A percentile compares a stretch with the other conserved stretches of the same genome.
Conservation (phyloP, 2,113 vertebrate genomes). For the Merops nubicus region DNA sequence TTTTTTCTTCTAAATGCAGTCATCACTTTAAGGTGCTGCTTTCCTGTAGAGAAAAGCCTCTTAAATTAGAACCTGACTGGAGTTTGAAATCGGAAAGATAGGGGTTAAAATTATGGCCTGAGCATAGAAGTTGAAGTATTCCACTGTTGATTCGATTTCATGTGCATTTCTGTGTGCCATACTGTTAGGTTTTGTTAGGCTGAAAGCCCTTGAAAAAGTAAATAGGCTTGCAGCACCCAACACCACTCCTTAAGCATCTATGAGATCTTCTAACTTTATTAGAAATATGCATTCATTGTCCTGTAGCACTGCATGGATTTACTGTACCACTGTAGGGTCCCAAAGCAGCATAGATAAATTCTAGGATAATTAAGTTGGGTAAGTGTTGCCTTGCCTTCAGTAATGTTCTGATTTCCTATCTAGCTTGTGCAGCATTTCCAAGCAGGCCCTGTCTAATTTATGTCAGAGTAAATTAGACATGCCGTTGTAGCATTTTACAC, state of each 20-base stretch:
- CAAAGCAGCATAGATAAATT: neutral
- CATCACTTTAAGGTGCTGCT: neutral
- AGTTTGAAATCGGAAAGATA: neutral
- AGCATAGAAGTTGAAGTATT: neutral
- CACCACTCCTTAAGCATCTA: neutral
- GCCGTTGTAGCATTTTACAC: neutral
- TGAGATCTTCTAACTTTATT: neutral
- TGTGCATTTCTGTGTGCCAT: neutral
- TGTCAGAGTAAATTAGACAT: neutral
- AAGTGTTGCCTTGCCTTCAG: neutral
- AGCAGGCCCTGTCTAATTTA: neutral
- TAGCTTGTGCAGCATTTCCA: neutral
- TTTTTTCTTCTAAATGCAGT: neutral
- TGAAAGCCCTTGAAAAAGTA: neutral
- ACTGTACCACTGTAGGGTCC: neutral
- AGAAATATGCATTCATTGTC: neutral
- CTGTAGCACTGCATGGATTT: neutral
- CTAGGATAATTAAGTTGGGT: neutral
- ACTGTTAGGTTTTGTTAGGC: neutral
- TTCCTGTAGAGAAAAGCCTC: neutral
- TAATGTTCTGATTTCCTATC: neutral
- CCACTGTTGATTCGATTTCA: neutral
- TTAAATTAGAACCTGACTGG: neutral
- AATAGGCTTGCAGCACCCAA: rapidly evolving
- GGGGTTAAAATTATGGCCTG: neutral